Conservation (phyloP, 2,113 vertebrate species). For the Alosa alosa region DNA sequence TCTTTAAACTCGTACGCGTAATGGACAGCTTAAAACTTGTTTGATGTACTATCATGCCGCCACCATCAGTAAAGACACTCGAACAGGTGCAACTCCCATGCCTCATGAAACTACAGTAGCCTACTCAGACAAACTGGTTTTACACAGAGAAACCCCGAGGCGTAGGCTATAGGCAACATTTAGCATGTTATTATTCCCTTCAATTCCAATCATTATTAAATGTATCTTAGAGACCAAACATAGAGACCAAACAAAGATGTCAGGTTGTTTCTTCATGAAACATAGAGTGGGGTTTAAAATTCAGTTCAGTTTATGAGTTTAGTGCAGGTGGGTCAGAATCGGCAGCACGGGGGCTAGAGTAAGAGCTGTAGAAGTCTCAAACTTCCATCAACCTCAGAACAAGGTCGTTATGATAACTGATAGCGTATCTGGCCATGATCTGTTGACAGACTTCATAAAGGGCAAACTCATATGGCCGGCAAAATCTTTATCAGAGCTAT, state of each 20-base stretch:
- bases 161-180: background rate
- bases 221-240: too few relatives aligned
- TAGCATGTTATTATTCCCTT: background rate
- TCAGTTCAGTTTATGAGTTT: too few relatives aligned
- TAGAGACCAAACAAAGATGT: too few relatives aligned
- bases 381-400: background rate
- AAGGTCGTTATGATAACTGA: background rate
- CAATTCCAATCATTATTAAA: background rate
- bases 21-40: background rate
- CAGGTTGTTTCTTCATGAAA: too few relatives aligned
- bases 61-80: background rate
- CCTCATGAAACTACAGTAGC: background rate
- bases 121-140: constrained; percentile 31
- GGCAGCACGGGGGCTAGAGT: too few relatives aligned
- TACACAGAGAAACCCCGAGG: constrained; percentile 3
- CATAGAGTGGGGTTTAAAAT: too few relatives aligned
- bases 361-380: background rate
- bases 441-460: background rate
- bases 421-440: background rate
- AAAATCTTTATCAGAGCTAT: background rate
- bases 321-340: too few relatives aligned
- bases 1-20: background rate
- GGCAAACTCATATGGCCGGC: background rate
- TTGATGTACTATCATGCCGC: background rate
- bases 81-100: background rate